Evolutionary conservation across 1,140 invertebrate genomes (phyloP), one percentile per base, ranked within the genome.

Genomic region (Hyposmocoma kahamanoa): DNA sequence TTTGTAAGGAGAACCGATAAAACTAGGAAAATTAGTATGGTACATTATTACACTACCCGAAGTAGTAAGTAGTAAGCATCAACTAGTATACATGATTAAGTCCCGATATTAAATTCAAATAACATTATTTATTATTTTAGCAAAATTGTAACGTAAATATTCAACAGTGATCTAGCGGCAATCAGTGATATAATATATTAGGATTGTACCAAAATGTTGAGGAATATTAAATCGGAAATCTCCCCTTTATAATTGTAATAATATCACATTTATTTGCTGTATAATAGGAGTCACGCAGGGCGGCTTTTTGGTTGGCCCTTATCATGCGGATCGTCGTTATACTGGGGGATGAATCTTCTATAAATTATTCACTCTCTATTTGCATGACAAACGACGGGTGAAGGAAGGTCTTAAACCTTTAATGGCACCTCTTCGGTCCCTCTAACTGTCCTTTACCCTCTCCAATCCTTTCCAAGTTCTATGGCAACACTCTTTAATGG

Each of bases 331-430:
- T 62, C 58, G 55, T 62, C 54, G 56, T 70, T 55, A 60, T 48
- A 47, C 50, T 57, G 57, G n/a, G 54, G 62, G 61, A 67, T 65
- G 68, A 71, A 66, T 71, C 62, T 69, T 65, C 62, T 56, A 77
- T 82, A 74, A 82, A 80, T 74, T 78, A 82, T 82, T 79, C 74
- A 78, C 64, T 78, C 58, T 70, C 62, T 72, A 80, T 83, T 83
- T 80, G 68, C 74, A 78, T 83, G 72, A 80, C 72, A 80, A 80
- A 80, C 67, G 78, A 79, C 56, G 50, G 47, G 42, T 58, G 50
- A 67, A 65, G 55, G 63, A 66, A 71, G 69, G 62, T 72, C 61
- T 78, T 56, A 75, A 65, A 74, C 62, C 68, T 71, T 66, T 73
- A 72, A 76, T 71, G 67, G 69, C 53, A 67, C 62, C 69, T 73